Conservation (phyloP, 2,113 vertebrate genomes). For the Puma concolor region DNA sequence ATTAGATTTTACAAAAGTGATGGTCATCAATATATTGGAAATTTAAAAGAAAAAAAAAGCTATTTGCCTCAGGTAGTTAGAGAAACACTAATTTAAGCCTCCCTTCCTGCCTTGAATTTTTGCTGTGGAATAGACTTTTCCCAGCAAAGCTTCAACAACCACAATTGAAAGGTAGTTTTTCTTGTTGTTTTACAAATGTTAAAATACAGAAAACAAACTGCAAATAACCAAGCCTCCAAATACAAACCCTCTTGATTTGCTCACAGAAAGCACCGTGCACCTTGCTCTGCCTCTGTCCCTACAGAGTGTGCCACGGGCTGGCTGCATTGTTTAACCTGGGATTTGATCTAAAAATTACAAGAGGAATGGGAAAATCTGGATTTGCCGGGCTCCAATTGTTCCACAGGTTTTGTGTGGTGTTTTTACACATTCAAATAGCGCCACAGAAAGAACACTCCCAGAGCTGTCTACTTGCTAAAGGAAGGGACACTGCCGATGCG, state of each 20-base stretch:
- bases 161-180: neutral
- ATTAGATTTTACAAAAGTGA: neutral
- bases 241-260: neutral
- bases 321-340: neutral
- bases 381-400: neutral
- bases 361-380: neutral
- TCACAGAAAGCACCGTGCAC: rapidly evolving
- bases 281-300: neutral
- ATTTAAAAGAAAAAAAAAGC: neutral
- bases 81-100: neutral
- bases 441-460: neutral
- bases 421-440: slow-evolving; percentile 10
- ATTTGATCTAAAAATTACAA: slow-evolving; percentile 13
- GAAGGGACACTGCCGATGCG: neutral
- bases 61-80: neutral
- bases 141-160: neutral
- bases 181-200: neutral
- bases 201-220: neutral
- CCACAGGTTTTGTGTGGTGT: neutral
- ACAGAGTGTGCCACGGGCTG: neutral
- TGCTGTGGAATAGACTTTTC: neutral
- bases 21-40: neutral
- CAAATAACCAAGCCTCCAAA: neutral
- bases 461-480: neutral
- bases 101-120: neutral